Conservation (phyloP, 2,888 invertebrate species). For the Eristalis tenax region DNA sequence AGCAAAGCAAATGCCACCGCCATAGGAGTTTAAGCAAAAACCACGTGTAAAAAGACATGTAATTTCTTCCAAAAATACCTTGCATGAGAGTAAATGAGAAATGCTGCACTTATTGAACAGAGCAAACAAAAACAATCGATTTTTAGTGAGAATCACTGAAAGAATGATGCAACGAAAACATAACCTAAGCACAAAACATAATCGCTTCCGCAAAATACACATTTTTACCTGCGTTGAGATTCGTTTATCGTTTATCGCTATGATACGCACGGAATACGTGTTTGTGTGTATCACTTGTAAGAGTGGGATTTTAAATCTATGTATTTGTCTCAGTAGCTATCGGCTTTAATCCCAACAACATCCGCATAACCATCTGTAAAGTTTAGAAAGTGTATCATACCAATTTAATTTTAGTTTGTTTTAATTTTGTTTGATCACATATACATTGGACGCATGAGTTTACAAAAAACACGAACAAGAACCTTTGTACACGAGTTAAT, state of each 20-base stretch:
- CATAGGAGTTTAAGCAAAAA: neutral
- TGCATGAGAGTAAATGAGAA: conserved; percentile 10
- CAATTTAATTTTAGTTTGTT: conserved; percentile 29
- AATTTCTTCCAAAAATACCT: neutral
- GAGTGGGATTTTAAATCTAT: conserved; percentile 32
- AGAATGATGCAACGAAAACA: neutral
- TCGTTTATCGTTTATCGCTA: conserved; percentile 10
- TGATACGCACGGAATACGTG: conserved; percentile 31
- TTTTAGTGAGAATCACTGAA: neutral
- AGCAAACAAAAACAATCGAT: neutral
- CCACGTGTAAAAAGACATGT: neutral
- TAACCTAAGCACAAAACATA: conserved; percentile 11
- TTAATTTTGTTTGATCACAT: neutral
- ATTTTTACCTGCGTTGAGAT: conserved; percentile 29
- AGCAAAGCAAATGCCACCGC: neutral
- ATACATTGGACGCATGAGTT: conserved; percentile 45
- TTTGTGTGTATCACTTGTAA: conserved; percentile 32
- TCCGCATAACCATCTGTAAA: conserved; percentile 70
- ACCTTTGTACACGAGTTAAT: conserved; percentile 1
- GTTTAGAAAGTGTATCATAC: conserved; percentile 48
- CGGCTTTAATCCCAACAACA: conserved; percentile 64
- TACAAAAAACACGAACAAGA: conserved; percentile 48
- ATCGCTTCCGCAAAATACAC: conserved; percentile 9
- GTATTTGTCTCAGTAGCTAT: conserved; percentile 23
- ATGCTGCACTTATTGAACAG: neutral